Evolutionary conservation across 2,113 vertebrate genomes (phyloP).

Genomic region (Nesogale talazaci): DNA sequence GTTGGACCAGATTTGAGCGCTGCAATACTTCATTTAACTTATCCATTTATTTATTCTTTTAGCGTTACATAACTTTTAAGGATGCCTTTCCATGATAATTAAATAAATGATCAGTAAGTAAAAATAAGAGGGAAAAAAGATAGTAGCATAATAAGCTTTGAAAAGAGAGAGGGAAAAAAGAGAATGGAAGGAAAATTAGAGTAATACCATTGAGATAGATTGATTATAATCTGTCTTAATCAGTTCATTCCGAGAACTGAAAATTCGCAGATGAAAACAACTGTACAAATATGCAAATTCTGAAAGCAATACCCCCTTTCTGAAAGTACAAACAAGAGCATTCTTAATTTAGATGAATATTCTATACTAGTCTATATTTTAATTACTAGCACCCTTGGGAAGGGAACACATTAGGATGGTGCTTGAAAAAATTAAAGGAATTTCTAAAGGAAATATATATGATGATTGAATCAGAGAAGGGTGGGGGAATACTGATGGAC

Average conservation of each 20-base stretch:
- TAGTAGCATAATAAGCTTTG: not conserved
- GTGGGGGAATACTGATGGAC: not conserved
- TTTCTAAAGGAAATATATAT: constrained; percentile 33
- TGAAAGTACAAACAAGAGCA: constrained; percentile 52
- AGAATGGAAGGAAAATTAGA: not conserved
- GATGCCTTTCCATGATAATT: not conserved
- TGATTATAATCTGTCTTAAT: not conserved
- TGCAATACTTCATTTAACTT: not conserved
- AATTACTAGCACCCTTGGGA: constrained; percentile 57
- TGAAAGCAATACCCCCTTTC: not conserved
- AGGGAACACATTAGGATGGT: constrained; percentile 60
- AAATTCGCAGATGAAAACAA: not conserved
- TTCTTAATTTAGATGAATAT: constrained; percentile 56
- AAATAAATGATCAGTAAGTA: not conserved
- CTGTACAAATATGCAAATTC: not conserved
- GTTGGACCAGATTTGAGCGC: not conserved
- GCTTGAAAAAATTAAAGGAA: constrained; percentile 67
- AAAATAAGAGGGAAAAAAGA: not conserved
- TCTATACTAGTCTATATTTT: constrained; percentile 9
- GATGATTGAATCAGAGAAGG: not conserved
- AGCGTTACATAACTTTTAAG: not conserved
- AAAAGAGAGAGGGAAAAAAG: not conserved
- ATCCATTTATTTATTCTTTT: not conserved
- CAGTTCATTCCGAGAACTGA: not conserved
- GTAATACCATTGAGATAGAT: not conserved